Evolutionary conservation across 2,888 invertebrate species (phyloP), one percentile per base, ranked within the genome.

Genomic region (Aleiodes leptofemur): DNA sequence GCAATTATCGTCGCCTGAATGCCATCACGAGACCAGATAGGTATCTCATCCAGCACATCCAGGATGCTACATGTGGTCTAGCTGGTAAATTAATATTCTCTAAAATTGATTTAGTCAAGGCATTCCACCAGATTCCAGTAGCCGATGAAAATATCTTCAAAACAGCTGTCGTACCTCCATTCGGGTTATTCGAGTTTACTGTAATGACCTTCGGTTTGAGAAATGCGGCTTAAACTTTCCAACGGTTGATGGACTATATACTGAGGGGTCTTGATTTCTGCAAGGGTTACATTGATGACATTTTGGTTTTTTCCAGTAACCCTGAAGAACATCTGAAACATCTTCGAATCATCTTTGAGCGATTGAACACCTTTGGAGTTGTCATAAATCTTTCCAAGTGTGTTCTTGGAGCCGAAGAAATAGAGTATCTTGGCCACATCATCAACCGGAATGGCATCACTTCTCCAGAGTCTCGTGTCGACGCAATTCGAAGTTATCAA

Each of bases 21-120:
- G 23, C 23, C 2, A 23, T 23, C 2, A 23, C 23, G 23, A 23
- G 23, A 0, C 85, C 87, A 0, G 87, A 90, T 76, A 68, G 83
- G 4, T 88, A 88, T 73, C 87, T 88, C 0, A 77, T 87, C 3
- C 81, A 85, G 0, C 83, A 86, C 38, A 80, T 89, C 1, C 83
- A 85, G 7, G 86, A 88, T 69, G 82, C 84, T 57, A 38, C 79
- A 4, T 70, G 79, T 3, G 59, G 77, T 6, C 72, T 89, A 0
- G 34, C 66, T 13, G 83, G 83, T 0, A 81, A 80, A 13, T 81
- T 56, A 1, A 72, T 86, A n/a, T 87, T 86, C 71, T 82, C 84
- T 1, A 82, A 75, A 11, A 66, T 83, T 8, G 82, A 84, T 76
- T 64, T 85, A 6, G 69, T 74, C 0, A 53, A 72, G 6, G 86